phyloP scores from a whole-genome alignment of 2,113 vertebrate species.

The Triplophysa tibetana region DNA sequence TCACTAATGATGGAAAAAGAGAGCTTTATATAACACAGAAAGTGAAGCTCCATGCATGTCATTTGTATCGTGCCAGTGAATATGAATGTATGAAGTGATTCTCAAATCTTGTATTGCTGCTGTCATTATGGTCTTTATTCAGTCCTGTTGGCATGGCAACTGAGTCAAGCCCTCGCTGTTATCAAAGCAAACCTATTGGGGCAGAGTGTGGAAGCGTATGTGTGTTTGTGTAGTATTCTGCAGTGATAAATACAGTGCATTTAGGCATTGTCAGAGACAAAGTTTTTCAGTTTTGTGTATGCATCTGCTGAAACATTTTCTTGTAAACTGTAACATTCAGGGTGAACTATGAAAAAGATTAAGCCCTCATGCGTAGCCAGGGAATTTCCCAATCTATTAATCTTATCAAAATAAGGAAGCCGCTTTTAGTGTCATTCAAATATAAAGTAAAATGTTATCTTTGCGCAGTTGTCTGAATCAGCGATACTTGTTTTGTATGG shows the following conservation, averaged over 20 bases:
- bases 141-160: conserved; percentile 61
- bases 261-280: conserved; percentile 26
- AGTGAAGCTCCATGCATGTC: conserved; percentile 1
- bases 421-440: not conserved
- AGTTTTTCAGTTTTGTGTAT: conserved; percentile 13
- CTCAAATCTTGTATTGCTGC: conserved; percentile 46
- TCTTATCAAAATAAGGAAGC: not conserved
- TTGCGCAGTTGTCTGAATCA: conserved; percentile 5
- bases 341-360: not conserved
- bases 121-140: conserved; percentile 55
- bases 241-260: conserved; percentile 33
- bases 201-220: conserved; percentile 35
- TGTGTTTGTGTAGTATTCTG: conserved; percentile 48
- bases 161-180: conserved; percentile 56
- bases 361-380: not conserved
- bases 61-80: conserved; percentile 6
- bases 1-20: not conserved
- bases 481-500: conserved; percentile 18
- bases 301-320: conserved; percentile 1
- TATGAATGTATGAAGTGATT: conserved; percentile 33
- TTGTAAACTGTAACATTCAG: not conserved
- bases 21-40: not conserved
- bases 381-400: not conserved
- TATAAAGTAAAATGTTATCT: not conserved
- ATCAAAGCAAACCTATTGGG: conserved; percentile 56